A percentile compares a stretch with the other conserved stretches of the same genome.
Conservation (phyloP, 2,797 vertebrate species). For the Phrynocephalus forsythii region DNA sequence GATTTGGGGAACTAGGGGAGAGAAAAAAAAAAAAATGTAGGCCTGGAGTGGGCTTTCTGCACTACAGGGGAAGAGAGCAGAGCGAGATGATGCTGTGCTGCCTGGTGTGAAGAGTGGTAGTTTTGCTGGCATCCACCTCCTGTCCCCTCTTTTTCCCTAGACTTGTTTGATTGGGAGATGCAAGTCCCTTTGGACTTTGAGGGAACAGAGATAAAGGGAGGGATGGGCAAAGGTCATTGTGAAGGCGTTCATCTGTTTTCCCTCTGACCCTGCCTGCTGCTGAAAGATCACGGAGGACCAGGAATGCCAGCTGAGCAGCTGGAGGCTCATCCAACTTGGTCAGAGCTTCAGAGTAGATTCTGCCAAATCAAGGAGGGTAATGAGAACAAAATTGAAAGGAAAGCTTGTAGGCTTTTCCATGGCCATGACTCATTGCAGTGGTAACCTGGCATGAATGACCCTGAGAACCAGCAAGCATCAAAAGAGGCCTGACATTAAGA, state of each 20-base stretch:
- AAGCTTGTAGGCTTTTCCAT: background rate
- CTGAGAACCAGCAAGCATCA: slow-evolving; percentile 22
- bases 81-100: background rate
- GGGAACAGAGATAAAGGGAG: background rate
- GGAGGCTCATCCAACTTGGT: slow-evolving; percentile 17
- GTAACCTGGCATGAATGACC: background rate
- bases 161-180: slow-evolving; percentile 17
- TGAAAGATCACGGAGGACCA: slow-evolving; percentile 25
- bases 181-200: background rate
- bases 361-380: slow-evolving; percentile 15
- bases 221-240: slow-evolving; percentile 18
- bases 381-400: slow-evolving; percentile 18
- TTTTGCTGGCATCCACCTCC: background rate
- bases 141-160: background rate
- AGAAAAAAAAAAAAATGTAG: slow-evolving; percentile 11
- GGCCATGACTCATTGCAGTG: background rate
- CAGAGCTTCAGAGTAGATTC: background rate
- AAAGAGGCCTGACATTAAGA: background rate
- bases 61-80: background rate
- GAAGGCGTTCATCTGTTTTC: background rate
- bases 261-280: background rate
- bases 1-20: background rate
- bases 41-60: background rate
- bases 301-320: background rate
- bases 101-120: background rate